Percentiles rank a stretch among this genome's conserved stretches.
Evolutionary conservation across 2,888 invertebrate species (phyloP).

Genomic region (Limnephilus auricula): DNA sequence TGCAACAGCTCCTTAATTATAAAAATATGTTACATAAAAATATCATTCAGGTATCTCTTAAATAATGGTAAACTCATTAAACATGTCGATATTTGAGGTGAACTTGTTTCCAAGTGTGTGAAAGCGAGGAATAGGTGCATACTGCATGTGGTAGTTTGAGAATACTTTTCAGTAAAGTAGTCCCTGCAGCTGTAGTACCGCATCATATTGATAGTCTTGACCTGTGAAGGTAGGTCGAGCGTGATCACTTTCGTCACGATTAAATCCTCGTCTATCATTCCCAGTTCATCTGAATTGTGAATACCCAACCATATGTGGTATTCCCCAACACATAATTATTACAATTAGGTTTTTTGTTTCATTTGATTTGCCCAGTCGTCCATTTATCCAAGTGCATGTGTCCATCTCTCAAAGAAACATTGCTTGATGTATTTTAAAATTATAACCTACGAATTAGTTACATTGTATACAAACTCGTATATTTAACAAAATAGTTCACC

Average conservation of each 20-base stretch:
- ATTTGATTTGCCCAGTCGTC: background rate
- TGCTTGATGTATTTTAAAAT: background rate
- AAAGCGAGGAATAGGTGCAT: too few species aligned
- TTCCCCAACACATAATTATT: background rate
- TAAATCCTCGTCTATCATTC: background rate
- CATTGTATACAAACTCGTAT: too few species aligned
- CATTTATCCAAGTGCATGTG: background rate
- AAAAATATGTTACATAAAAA: too few species aligned
- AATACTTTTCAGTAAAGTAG: background rate
- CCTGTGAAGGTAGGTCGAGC: background rate
- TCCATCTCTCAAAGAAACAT: background rate
- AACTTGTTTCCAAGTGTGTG: too few species aligned
- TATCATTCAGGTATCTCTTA: too few species aligned
- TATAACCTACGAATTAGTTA: too few species aligned
- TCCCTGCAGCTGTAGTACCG: background rate
- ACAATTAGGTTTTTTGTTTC: background rate
- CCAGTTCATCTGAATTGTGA: background rate
- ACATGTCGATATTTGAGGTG: too few species aligned
- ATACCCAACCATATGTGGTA: background rate
- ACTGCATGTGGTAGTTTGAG: too few species aligned
- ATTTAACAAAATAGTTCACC: too few species aligned
- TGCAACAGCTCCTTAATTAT: too few species aligned
- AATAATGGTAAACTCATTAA: too few species aligned
- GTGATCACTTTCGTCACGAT: background rate
- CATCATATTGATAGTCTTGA: background rate